These are phyloP conservation scores for Dilophus febrilis DNA, from an alignment of 2,888 invertebrate species.

Conservation along the genomic window DNA sequence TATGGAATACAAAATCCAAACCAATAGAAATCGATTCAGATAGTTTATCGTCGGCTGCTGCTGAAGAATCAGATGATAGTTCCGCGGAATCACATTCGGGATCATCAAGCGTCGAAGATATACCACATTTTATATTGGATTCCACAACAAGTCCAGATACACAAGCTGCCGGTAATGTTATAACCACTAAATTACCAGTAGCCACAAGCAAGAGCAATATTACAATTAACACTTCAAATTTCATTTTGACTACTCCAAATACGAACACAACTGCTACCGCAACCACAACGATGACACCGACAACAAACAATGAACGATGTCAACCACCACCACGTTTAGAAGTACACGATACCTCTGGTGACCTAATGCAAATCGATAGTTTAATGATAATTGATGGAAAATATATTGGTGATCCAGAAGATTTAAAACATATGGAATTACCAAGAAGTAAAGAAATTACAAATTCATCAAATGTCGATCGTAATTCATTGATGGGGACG, in stretches of 20 bases:
- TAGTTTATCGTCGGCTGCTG: conserved; percentile 18
- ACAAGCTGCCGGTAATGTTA: conserved; percentile 19
- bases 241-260: conserved; percentile 13
- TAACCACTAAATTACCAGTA: conserved; percentile 15
- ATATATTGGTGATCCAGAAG: conserved; percentile 30
- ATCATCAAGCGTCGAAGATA: conserved; percentile 28
- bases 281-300: too few relatives aligned
- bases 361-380: conserved; percentile 44
- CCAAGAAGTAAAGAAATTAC: conserved; percentile 26
- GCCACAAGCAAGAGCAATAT: conserved; percentile 8
- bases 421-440: conserved; percentile 26
- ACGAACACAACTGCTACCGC: too few relatives aligned
- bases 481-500: neutral
- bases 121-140: conserved; percentile 29
- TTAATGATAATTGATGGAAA: conserved; percentile 35
- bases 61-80: neutral
- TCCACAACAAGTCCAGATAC: conserved; percentile 31
- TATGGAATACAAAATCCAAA: conserved; percentile 27
- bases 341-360: conserved; percentile 53
- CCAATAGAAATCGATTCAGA: conserved; percentile 41
- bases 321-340: conserved; percentile 46
- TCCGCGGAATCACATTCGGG: conserved; percentile 20
- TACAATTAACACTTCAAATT: too few relatives aligned
- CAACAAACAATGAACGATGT: too few relatives aligned
- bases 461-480: neutral